Base-by-base conservation (phyloP, 1,140 invertebrate genomes). In the Orussus abietinus region DNA sequence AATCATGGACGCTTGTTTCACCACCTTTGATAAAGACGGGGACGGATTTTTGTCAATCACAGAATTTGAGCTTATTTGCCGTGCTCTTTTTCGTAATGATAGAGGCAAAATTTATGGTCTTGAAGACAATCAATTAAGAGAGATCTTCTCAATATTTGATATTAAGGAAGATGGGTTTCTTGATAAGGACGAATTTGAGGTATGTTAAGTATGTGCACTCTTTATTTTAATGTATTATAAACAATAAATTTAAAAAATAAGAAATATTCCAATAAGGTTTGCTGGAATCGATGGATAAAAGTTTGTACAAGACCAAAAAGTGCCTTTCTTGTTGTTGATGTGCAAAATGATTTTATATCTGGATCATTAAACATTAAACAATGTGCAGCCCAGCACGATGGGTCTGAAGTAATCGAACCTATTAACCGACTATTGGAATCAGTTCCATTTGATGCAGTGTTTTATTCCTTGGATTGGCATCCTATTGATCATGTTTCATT, bases 391-490 rank as follows among this genome's bases (percentile, higher is more conserved):
- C 84, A 90, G 56, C 92, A 97, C 47, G 87, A 96, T 66, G 90
- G 88, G 43, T 79, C 81, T 19, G 88, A 92, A 77, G 88, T 93
- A 20, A 82, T 94, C 41, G 86, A 92, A 39, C 88, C 92, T 2
- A 95, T 97, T 51, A 99, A 98, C 77, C 76, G 81, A 30, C 68
- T 98, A 10, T 69, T 98, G 51, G 85, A 90, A 22, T 82, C 80
- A 0, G 85, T 92, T 12, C 77, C 82, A 36, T 98, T 98, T 70
- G 88, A 97, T 71, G 79, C 82, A 2, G 84, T 98, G n/a, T 92
- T 94, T 61, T 98, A 98, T 73, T 92, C 93, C 1, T 74, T 92
- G 38, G 96, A 98, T 74, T 98, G 95, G 94, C 96, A 98, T 80
- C 95, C 95, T 1, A 81, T 82, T 20, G 86, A 97, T 76, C 96